phyloP scores from a whole-genome alignment of 2,888 invertebrate species.

The Pammene fasciana region DNA sequence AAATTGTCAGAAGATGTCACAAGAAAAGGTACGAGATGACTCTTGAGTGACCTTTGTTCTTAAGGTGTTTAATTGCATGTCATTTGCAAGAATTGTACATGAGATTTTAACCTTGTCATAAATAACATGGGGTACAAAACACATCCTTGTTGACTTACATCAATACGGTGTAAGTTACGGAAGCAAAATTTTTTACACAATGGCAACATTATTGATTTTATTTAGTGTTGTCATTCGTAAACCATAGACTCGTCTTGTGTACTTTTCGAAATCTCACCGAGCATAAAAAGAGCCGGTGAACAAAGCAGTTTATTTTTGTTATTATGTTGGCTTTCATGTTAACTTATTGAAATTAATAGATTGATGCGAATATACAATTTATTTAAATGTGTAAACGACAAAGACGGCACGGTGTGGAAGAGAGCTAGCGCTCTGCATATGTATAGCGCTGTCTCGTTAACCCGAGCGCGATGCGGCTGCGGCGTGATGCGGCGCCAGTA shows the following conservation, averaged over 20 bases:
- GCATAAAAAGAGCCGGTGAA: background rate
- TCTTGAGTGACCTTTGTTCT: constrained; percentile 52
- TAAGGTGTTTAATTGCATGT: constrained; percentile 68
- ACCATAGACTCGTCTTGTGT: constrained; percentile 46
- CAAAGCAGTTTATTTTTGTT: background rate
- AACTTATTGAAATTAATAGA: too few species aligned
- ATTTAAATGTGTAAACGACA: too few species aligned
- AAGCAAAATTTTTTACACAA: constrained; percentile 57
- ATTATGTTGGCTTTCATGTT: constrained; percentile 21
- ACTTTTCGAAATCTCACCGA: background rate
- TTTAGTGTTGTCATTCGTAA: constrained; percentile 58
- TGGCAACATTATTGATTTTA: constrained; percentile 79
- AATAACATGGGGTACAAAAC: constrained; percentile 61
- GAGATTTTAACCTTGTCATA: constrained; percentile 49
- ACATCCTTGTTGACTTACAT: constrained; percentile 60
- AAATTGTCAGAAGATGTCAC: constrained; percentile 79
- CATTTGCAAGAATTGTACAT: constrained; percentile 49
- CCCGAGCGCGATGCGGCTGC: too few species aligned
- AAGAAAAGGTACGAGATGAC: constrained; percentile 57
- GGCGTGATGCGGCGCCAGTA: too few species aligned
- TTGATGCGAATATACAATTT: too few species aligned
- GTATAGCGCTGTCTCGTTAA: too few species aligned
- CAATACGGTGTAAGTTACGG: constrained; percentile 67
- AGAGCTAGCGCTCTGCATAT: too few species aligned
- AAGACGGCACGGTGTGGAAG: too few species aligned